Evolutionary conservation across 1,140 invertebrate genomes (phyloP).

Genomic region (Drosophila ohnishii): DNA sequence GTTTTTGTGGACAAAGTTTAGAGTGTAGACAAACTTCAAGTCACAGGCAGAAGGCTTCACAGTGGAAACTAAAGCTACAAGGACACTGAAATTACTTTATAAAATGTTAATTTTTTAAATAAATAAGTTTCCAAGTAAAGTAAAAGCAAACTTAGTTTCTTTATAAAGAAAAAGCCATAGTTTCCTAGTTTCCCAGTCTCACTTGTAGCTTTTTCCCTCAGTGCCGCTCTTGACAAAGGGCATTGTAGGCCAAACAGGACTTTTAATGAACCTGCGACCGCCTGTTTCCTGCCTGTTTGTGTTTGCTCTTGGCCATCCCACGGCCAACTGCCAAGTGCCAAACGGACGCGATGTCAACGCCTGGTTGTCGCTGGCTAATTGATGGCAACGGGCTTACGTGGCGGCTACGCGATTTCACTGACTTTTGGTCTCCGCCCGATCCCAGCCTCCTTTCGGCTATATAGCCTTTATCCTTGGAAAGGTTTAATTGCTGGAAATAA

Average conservation of each 20-base stretch:
- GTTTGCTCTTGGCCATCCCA: conserved; percentile 35
- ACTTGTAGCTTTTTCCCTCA: not conserved
- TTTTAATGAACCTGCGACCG: conserved; percentile 61
- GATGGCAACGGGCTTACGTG: conserved; percentile 52
- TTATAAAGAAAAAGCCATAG: not conserved
- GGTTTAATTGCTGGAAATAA: conserved; percentile 71
- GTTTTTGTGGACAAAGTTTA: conserved; percentile 16
- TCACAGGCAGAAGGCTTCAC: not conserved
- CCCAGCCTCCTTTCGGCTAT: conserved; percentile 5
- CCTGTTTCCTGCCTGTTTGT: conserved; percentile 26
- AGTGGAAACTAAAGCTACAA: not conserved
- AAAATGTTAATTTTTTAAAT: not conserved
- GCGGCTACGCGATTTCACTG: conserved; percentile 45
- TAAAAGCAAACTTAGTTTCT: not conserved
- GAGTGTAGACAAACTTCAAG: conserved; percentile 7
- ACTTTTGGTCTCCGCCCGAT: not conserved
- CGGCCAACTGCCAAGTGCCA: conserved; percentile 35
- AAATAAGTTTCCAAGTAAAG: not conserved
- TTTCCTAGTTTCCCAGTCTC: not conserved
- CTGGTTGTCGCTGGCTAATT: conserved; percentile 50
- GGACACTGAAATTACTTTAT: not conserved
- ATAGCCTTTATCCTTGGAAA: conserved; percentile 48
- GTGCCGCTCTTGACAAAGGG: not conserved
- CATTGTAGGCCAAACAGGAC: conserved; percentile 48
- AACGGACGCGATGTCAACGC: conserved; percentile 54